A percentile compares a stretch with the other conserved stretches of the same genome.
phyloP scores from a whole-genome alignment of 2,888 invertebrate genomes.

The Clivina fossor region DNA sequence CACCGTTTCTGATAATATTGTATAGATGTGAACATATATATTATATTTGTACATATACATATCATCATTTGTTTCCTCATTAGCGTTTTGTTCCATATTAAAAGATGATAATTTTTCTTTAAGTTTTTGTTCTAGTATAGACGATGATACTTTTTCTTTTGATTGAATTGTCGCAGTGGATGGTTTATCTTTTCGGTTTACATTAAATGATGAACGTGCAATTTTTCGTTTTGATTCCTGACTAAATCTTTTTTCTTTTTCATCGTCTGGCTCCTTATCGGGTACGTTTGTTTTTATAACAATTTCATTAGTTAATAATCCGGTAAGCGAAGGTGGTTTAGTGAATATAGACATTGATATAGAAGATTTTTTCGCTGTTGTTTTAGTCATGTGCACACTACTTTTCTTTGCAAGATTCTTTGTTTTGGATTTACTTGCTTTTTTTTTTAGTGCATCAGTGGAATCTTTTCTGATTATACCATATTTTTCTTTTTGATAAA shows the following conservation, averaged over 20 bases:
- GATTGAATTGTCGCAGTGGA: no score
- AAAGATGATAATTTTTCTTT: no score
- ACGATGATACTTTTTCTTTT: no score
- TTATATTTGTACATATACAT: conserved; percentile 15
- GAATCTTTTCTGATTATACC: conserved; percentile 1
- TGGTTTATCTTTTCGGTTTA: no score
- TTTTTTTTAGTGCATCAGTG: no score
- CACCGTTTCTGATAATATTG: conserved; percentile 10
- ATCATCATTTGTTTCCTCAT: conserved; percentile 6
- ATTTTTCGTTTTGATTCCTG: no score
- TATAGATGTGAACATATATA: conserved; percentile 16
- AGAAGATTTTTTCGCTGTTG: background rate
- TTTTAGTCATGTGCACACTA: background rate
- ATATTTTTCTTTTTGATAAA: conserved; percentile 36
- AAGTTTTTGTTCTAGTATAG: no score
- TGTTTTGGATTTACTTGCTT: no score
- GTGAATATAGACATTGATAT: conserved; percentile 13
- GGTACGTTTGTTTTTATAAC: conserved; percentile 9
- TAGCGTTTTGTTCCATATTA: conserved; percentile 2
- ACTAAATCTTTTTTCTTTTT: no score
- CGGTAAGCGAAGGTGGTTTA: conserved; percentile 17
- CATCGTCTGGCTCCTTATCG: no score
- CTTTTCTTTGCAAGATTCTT: conserved; percentile 6
- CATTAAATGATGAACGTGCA: no score
- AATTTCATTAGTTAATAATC: conserved; percentile 35